Evolutionary conservation across 1,140 invertebrate species (phyloP).

Genomic region (Archivesica marissinica): DNA sequence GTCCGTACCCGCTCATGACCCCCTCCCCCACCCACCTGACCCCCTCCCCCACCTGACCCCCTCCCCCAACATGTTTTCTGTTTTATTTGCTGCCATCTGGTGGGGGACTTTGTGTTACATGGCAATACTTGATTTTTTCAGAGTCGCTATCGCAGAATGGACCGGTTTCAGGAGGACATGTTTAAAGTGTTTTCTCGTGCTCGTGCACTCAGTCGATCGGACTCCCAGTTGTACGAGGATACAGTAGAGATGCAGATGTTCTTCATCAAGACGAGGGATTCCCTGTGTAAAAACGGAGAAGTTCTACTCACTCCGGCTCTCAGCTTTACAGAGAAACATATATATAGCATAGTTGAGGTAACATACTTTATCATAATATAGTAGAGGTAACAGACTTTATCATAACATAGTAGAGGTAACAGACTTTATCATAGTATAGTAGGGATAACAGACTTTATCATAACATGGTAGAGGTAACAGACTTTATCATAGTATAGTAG

Average conservation of each 20-base stretch:
- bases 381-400: too few relatives aligned
- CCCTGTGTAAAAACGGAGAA: conserved; percentile 88
- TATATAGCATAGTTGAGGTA: conserved; percentile 85
- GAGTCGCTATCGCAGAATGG: conserved; percentile 95
- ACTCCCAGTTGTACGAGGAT: conserved; percentile 96
- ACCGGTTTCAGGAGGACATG: conserved; percentile 98
- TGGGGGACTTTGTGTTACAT: too few relatives aligned
- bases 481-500: too few relatives aligned
- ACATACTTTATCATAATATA: background rate
- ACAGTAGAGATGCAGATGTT: conserved; percentile 96
- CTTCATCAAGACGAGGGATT: conserved; percentile 90
- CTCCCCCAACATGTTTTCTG: too few relatives aligned
- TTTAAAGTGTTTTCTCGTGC: conserved; percentile 97
- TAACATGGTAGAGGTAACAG: too few relatives aligned
- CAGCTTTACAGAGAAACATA: conserved; percentile 87
- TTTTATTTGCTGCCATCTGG: too few relatives aligned
- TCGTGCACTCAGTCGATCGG: conserved; percentile 92
- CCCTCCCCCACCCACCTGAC: too few relatives aligned
- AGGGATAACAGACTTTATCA: too few relatives aligned
- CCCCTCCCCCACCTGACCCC: too few relatives aligned
- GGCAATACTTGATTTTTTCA: conserved; percentile 84
- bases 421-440: too few relatives aligned
- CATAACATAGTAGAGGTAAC: too few relatives aligned
- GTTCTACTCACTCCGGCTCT: conserved; percentile 94
- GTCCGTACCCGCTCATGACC: too few relatives aligned